These are phyloP conservation scores for Tringa solitaria DNA, from an alignment of 2,113 vertebrate species.

Conservation along the genomic window DNA sequence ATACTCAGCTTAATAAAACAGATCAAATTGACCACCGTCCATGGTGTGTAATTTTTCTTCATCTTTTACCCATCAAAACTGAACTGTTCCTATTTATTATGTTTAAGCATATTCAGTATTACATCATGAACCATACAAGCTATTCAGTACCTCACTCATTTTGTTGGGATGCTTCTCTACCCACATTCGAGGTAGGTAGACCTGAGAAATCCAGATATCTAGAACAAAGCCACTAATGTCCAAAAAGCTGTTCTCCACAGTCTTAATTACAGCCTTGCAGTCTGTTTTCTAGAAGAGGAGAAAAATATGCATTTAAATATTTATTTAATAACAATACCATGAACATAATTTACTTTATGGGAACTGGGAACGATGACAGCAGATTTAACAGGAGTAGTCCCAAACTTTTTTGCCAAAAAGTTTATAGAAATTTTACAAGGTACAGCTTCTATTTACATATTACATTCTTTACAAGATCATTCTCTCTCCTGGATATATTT, in stretches of 20 bases:
- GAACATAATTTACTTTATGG: neutral
- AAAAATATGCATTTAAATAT: neutral
- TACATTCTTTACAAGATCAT: neutral
- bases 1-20: neutral
- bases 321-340: neutral
- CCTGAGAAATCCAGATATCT: conserved; percentile 66
- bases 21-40: neutral
- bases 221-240: conserved; percentile 78
- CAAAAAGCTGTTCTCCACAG: conserved; percentile 73
- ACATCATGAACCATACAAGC: neutral
- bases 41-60: neutral
- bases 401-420: neutral
- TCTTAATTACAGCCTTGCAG: conserved; percentile 81
- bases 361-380: neutral
- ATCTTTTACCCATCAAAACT: neutral
- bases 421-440: neutral
- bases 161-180: conserved; percentile 86
- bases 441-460: neutral
- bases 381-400: neutral
- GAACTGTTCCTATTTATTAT: neutral
- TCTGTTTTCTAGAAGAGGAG: conserved; percentile 75
- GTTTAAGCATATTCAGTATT: neutral
- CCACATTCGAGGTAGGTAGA: conserved; percentile 86
- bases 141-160: conserved; percentile 77
- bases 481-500: neutral